Evolutionary conservation across 2,113 vertebrate species (phyloP), one percentile per base, ranked within the genome.

Genomic region (Colinus virginianus): DNA sequence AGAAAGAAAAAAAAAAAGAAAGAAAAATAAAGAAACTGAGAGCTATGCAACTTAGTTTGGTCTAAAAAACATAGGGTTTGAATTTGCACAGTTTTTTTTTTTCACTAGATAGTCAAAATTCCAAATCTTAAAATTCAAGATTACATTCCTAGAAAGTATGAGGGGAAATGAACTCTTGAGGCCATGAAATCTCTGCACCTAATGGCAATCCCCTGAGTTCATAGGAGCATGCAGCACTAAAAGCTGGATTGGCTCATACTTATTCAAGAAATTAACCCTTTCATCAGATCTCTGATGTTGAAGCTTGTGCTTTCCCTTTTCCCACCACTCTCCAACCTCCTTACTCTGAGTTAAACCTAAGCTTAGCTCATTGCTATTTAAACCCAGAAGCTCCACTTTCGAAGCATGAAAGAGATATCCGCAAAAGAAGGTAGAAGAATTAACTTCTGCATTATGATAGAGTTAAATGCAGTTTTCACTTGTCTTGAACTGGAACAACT

Each of bases 101-200:
- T 87, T 79, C 58, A 46, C 28, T 46, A 10, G 21, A 30, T 43
- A 67, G 40, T 69, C 43, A 87, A 16, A 75, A 68, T 48, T 66
- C 26, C 20, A 78, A 62, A 25, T 48, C 23, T 92, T 30, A 63
- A 72, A 87, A 90, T 84, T 7, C 11, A 89, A 77, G 58, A 83
- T 70, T 26, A 56, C 2, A 62, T 45, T 45, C 26, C 34, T 69
- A 32, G 53, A 45, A 87, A 88, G 4, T 10, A 18, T 48, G 53
- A 67, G 25, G 51, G 32, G 10, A 81, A 84, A 51, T 56, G 43
- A 16, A 77, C 21, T 79, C 78, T 15, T 67, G 49, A 92, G 32
- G 46, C 19, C 1, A 0, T 23, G 49, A 69, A 69, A 68, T 6
- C 45, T 78, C 28, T 40, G 55, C 40, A 80, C 32, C 46, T 59